phyloP scores from a whole-genome alignment of 2,888 invertebrate genomes.

The Hemithea aestivaria region DNA sequence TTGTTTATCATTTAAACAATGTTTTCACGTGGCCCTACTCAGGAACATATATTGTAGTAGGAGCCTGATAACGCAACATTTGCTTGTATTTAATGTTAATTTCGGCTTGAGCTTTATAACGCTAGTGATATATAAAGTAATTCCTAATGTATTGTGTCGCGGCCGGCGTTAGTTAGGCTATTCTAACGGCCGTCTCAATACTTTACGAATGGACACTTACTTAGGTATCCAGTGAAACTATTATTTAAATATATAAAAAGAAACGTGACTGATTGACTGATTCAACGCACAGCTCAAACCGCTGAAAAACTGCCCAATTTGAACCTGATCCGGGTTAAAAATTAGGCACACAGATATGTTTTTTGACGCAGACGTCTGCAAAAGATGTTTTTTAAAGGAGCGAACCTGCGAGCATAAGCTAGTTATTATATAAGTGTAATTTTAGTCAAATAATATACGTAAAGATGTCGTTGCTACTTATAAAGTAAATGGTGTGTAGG shows the following conservation, averaged over 20 bases:
- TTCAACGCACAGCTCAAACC: too few species aligned
- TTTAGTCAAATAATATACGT: slow-evolving; percentile 35
- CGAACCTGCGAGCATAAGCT: too few species aligned
- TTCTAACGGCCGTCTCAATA: slow-evolving; percentile 28
- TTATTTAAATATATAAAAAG: too few species aligned
- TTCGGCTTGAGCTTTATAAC: slow-evolving; percentile 65
- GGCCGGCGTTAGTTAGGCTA: slow-evolving; percentile 36
- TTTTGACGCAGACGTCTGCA: too few species aligned
- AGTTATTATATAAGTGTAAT: slow-evolving; percentile 49
- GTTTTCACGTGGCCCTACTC: neutral
- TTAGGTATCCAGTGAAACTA: slow-evolving; percentile 45
- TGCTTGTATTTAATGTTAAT: slow-evolving; percentile 31
- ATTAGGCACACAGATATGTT: too few species aligned
- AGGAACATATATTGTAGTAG: slow-evolving; percentile 20
- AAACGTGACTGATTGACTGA: too few species aligned
- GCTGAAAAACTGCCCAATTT: too few species aligned
- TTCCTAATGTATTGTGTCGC: slow-evolving; percentile 40
- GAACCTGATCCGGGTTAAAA: too few species aligned
- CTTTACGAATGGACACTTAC: slow-evolving; percentile 22
- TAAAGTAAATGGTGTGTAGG: slow-evolving; percentile 19
- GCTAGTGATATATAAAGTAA: slow-evolving; percentile 38
- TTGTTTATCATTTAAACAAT: too few species aligned
- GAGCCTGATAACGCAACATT: neutral
- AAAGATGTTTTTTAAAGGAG: too few species aligned
- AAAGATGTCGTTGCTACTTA: slow-evolving; percentile 26